A percentile compares a stretch with the other conserved stretches of the same genome.
phyloP scores from a whole-genome alignment of 2,113 vertebrate species.

The Apteryx mantelli region DNA sequence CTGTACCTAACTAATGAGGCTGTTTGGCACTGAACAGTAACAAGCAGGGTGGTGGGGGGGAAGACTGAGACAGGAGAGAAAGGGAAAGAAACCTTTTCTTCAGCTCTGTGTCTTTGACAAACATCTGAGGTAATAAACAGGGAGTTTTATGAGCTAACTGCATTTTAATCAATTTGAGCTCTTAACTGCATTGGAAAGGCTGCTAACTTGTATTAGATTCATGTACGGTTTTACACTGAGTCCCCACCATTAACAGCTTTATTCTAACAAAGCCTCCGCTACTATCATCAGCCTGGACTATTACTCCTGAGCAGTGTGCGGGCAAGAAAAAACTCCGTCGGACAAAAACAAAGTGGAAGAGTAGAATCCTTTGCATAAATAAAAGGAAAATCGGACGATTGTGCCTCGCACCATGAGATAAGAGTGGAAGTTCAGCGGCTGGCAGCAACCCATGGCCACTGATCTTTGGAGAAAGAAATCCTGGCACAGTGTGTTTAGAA shows the following conservation, averaged over 20 bases:
- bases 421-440: neutral
- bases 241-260: neutral
- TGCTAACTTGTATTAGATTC: constrained; percentile 23
- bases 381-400: neutral
- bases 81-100: neutral
- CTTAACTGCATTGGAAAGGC: constrained; percentile 12
- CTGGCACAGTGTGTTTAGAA: neutral
- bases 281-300: neutral
- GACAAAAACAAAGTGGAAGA: neutral
- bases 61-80: neutral
- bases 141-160: constrained; percentile 44
- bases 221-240: neutral
- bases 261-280: neutral
- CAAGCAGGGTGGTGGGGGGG: neutral
- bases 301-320: neutral
- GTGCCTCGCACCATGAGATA: neutral
- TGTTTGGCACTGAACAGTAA: neutral
- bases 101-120: constrained; percentile 3
- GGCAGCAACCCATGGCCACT: neutral
- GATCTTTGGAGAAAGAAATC: constrained; percentile 6
- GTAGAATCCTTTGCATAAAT: neutral
- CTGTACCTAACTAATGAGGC: neutral
- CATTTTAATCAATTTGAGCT: constrained; percentile 59
- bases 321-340: neutral
- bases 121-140: constrained; percentile 40